Evolutionary conservation across 2,113 vertebrate species (phyloP).

Genomic region (Nannospalax galili): DNA sequence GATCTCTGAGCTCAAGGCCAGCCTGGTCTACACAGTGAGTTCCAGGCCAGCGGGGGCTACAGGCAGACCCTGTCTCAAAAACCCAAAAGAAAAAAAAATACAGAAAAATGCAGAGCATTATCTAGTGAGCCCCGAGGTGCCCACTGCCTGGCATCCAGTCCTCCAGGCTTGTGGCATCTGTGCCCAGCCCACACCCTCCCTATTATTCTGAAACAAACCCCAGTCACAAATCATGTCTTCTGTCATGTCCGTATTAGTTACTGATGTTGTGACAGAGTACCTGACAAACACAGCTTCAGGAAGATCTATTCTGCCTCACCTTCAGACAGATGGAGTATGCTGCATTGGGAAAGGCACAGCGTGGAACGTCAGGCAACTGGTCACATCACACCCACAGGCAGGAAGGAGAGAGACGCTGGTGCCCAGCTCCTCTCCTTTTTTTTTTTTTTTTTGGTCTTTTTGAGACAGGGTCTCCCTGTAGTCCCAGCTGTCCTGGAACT

Average conservation of each 20-base stretch:
- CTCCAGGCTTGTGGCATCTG: neutral
- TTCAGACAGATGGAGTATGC: neutral
- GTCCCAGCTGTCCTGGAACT: too few species aligned
- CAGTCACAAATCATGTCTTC: neutral
- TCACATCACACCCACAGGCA: neutral
- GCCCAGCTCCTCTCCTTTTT: neutral
- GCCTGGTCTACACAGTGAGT: neutral
- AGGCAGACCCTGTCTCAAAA: neutral
- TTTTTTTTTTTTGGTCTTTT: too few species aligned
- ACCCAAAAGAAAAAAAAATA: neutral
- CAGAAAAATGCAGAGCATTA: neutral
- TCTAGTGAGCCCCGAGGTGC: neutral
- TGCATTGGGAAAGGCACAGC: neutral
- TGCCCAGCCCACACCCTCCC: neutral
- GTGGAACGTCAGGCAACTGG: too few species aligned
- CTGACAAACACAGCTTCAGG: neutral
- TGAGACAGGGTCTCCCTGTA: too few species aligned
- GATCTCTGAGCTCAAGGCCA: neutral
- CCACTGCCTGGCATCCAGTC: accelerated
- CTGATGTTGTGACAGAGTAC: too few species aligned
- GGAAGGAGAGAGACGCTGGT: neutral
- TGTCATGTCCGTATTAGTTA: too few species aligned
- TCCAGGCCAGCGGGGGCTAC: neutral
- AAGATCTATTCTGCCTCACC: neutral
- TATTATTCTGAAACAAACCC: neutral